Base-by-base conservation (phyloP, 2,113 vertebrate genomes). In the Brachionichthys hirsutus region DNA sequence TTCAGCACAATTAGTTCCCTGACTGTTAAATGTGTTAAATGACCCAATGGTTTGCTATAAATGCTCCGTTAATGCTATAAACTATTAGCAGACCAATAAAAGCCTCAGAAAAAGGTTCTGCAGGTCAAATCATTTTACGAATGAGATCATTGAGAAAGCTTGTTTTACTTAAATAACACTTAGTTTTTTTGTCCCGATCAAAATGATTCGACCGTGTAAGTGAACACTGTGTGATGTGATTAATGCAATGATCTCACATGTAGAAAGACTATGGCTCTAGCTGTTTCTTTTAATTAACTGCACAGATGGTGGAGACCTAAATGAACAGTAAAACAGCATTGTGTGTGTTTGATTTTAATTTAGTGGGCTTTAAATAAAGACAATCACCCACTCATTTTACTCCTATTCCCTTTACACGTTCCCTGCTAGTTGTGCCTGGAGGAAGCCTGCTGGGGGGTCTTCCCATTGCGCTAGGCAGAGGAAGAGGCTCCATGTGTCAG, bases 11-110 rank as follows among this genome's bases (percentile, higher is more conserved):
- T 61, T 70, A 57, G 53, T 46, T 58, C 11, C 4, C n/a, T 0
- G 17, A 47, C 51, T 64, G 42, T 70, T 72, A 58, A 73, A 79
- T 18, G 17, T 54, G 74, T 68, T 71, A 75, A 81, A 81, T 55
- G 54, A 70, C 58, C 57, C 64, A 38, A 77, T 65, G 52, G 60
- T 53, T 62, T 20, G 44, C 66, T 54, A 64, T 72, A 58, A 83
- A 79, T 54, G 56, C 24, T 41, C 40, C 67, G 60, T 54, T 80
- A 73, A 71, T 78, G 61, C 72, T 72, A 61, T 40, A 69, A 54
- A 71, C 45, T 53, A 79, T 85, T 85, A 77, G 72, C 54, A 53
- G 45, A 51, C 46, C 30, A 82, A 74, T 82, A 57, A 82, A 82
- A 67, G 45, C 58, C 60, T 45, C 3, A 40, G 45, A 47, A 44